A percentile compares a stretch with the other conserved stretches of the same genome.
Conservation (phyloP, 53 echinoderm and acorn worm species). For the Crossaster papposus region DNA sequence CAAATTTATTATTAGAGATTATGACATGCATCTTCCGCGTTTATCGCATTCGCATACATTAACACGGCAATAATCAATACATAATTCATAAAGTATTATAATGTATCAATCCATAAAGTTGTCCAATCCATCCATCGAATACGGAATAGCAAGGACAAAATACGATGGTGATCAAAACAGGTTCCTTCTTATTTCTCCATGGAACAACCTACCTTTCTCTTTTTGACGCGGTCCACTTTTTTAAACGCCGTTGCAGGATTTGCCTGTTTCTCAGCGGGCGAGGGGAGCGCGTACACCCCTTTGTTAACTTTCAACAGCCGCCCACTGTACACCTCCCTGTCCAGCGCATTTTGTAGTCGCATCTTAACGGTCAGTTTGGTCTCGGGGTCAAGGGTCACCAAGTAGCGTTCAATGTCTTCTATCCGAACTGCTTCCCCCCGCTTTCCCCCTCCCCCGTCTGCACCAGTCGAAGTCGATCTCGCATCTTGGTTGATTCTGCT, state of each 20-base stretch:
- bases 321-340: conserved; percentile 78
- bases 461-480: background rate
- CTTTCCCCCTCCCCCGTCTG: background rate
- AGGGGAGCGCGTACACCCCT: conserved; percentile 38
- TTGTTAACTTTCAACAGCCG: conserved; percentile 50
- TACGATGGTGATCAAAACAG: too few relatives aligned
- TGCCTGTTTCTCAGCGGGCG: background rate
- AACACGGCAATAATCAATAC: too few relatives aligned
- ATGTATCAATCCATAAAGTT: too few relatives aligned
- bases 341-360: conserved; percentile 70
- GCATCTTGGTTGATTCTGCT: background rate
- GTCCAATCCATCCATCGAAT: too few relatives aligned
- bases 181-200: background rate
- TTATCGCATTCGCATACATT: too few relatives aligned
- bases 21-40: too few relatives aligned
- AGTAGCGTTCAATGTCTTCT: conserved; percentile 77
- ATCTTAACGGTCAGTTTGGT: conserved; percentile 75
- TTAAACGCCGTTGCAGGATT: conserved; percentile 15
- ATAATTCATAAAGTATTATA: too few relatives aligned
- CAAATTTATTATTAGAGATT: too few relatives aligned
- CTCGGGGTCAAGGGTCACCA: conserved; percentile 67
- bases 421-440: conserved; percentile 22
- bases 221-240: conserved; percentile 64
- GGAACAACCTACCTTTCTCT: conserved; percentile 54
- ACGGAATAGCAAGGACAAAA: too few relatives aligned